Conservation (phyloP, 2,888 invertebrate genomes). For the Sycophila texana region DNA sequence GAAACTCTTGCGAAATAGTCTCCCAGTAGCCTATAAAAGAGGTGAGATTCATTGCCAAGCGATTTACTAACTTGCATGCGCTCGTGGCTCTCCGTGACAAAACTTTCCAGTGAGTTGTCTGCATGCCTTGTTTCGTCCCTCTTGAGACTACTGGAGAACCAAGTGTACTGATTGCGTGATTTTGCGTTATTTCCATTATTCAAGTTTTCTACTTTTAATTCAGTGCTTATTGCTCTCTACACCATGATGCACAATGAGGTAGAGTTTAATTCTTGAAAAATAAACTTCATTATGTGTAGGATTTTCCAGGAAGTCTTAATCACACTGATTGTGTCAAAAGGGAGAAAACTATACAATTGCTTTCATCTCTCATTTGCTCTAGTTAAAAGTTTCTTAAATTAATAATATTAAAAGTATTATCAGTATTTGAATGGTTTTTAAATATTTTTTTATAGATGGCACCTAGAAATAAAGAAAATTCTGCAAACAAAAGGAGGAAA, state of each 20-base stretch:
- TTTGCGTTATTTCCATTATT: too few relatives aligned
- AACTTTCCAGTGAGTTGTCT: slow-evolving; percentile 15
- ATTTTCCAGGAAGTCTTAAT: slow-evolving; percentile 28
- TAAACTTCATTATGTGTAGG: not conserved
- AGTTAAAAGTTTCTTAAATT: not conserved
- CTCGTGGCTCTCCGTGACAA: not conserved
- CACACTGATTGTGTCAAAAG: slow-evolving; percentile 4
- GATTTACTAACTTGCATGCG: slow-evolving; percentile 21
- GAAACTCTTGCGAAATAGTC: slow-evolving; percentile 43
- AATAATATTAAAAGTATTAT: not conserved
- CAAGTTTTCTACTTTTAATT: not conserved
- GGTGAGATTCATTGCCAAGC: slow-evolving; percentile 35
- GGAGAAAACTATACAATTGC: not conserved
- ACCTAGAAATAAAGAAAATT: slow-evolving; percentile 72
- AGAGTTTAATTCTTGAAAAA: not conserved
- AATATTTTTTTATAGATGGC: slow-evolving; percentile 67
- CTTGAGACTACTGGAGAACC: too few relatives aligned
- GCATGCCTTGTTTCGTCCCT: not conserved
- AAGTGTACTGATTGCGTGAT: too few relatives aligned
- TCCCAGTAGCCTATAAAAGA: slow-evolving; percentile 32
- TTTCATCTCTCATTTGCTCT: slow-evolving; percentile 8
- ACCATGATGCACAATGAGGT: slow-evolving; percentile 37
- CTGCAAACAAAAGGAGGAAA: slow-evolving; percentile 64
- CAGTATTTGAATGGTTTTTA: not conserved
- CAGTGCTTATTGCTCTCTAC: not conserved